Percentiles rank a stretch among this genome's conserved stretches.
Evolutionary conservation across 1,140 invertebrate species (phyloP).

Genomic region (Ceratosolen solmsi): DNA sequence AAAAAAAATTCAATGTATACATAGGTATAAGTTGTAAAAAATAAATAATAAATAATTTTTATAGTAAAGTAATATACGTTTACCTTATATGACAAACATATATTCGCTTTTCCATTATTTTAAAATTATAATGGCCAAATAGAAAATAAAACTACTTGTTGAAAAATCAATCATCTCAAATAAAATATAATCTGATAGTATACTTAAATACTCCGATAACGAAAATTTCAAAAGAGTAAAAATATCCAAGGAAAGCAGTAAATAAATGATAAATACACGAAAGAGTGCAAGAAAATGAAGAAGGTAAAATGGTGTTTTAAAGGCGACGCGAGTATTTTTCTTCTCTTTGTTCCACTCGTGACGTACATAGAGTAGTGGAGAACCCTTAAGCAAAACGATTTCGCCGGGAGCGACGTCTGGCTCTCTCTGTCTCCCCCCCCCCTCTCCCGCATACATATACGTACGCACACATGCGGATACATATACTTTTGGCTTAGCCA

Average conservation of each 20-base stretch:
- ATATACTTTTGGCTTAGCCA: neutral
- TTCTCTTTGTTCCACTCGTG: constrained; percentile 22
- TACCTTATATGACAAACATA: too few species aligned
- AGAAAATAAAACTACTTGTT: neutral
- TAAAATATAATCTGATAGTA: too few species aligned
- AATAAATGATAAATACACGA: constrained; percentile 5
- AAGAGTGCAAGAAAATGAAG: neutral
- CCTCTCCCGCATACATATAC: neutral
- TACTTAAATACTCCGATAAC: too few species aligned
- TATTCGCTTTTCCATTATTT: too few species aligned
- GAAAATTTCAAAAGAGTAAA: neutral
- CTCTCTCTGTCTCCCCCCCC: neutral
- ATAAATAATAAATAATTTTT: too few species aligned
- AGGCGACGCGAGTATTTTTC: constrained; percentile 4
- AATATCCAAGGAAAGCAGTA: neutral
- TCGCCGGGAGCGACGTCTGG: constrained; percentile 22
- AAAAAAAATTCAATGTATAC: neutral
- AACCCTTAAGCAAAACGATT: constrained; percentile 46
- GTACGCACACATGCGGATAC: neutral
- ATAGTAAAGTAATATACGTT: too few species aligned
- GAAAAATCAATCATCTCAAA: neutral
- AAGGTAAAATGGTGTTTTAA: constrained; percentile 11
- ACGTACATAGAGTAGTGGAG: constrained; percentile 5
- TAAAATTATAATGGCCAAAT: too few species aligned
- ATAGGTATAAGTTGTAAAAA: neutral